Base-by-base conservation (phyloP, 1,140 invertebrate species). In the Rhynchophorus ferrugineus region DNA sequence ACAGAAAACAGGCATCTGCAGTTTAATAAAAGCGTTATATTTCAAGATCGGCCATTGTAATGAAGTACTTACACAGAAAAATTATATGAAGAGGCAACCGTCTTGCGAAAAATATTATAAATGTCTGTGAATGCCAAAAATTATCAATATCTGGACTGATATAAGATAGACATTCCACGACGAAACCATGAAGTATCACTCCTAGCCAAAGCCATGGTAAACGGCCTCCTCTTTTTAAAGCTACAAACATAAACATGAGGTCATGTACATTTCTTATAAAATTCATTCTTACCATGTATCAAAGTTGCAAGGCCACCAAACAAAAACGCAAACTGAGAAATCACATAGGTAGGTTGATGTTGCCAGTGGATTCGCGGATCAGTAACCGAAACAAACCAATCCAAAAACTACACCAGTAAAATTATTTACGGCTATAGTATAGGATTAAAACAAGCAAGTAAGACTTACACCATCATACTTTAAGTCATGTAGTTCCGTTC, bases 41-140 rank as follows among this genome's bases (percentile, higher is more conserved):
- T 19, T n/a, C n/a, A n/a, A n/a, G n/a, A n/a, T n/a, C n/a, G n/a
- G n/a, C n/a, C n/a, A n/a, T n/a, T n/a, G n/a, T n/a, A n/a, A 43
- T 17, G 41, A 38, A 38, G 6, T 38, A 79, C 82, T 79, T 76
- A 87, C 85, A 88, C 9, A 87, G 59, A 17, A 84, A 69, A 11
- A 84, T 73, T 37, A 88, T 84, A 57, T 87, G 81, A 0, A 87
- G 59, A 2, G 85, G 85, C 18, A 86, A 64, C 44, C 85, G 69
- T 21, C 75, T 67, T 14, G 83, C 83, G 5, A 87, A 66, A 16
- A 89, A 75, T 54, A 84, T 81, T 7, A 87, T 68, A 2, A 82
- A 80, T 1, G 82, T 81, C 69, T 85, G 83, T 6, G 83, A 79
- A 66, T 87, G 84, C 85, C 85, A 89, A 65, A 87, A 87, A 66